A percentile compares a stretch with the other conserved stretches of the same genome.
phyloP scores from a whole-genome alignment of 2,797 vertebrate species.

The Spinus pinus region DNA sequence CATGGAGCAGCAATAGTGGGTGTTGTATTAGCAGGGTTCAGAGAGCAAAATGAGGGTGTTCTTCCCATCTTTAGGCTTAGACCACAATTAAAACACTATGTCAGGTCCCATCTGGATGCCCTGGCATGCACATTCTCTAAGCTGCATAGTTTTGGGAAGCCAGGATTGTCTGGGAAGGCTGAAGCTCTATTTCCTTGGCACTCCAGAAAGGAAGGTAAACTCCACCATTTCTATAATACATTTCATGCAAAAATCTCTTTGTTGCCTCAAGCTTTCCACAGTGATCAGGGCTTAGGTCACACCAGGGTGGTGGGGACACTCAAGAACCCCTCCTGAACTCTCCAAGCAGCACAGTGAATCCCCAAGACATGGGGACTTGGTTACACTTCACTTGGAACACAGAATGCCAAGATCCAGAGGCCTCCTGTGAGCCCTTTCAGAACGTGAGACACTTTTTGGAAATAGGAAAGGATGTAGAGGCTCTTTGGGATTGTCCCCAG shows the following conservation, averaged over 20 bases:
- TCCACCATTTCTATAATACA: accelerated
- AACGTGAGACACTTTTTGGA: background rate
- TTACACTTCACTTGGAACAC: background rate
- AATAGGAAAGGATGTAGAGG: background rate
- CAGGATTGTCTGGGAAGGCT: background rate
- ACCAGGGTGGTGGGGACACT: accelerated
- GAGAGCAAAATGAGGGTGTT: background rate
- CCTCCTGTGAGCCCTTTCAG: background rate
- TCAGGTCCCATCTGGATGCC: background rate
- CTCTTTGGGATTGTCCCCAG: background rate
- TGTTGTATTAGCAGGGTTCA: background rate
- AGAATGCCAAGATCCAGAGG: background rate
- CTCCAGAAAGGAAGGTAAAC: background rate
- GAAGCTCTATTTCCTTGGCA: background rate
- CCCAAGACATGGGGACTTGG: accelerated
- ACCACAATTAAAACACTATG: background rate
- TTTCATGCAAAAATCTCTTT: background rate
- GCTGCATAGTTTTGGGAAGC: background rate
- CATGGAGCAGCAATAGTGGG: accelerated
- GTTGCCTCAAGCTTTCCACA: background rate
- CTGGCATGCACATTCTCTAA: background rate
- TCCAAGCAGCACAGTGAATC: background rate
- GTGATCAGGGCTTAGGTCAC: background rate
- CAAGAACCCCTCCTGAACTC: background rate
- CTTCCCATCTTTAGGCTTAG: background rate